phyloP scores from a whole-genome alignment of 2,888 invertebrate species.

The Odontomyia ornata region DNA sequence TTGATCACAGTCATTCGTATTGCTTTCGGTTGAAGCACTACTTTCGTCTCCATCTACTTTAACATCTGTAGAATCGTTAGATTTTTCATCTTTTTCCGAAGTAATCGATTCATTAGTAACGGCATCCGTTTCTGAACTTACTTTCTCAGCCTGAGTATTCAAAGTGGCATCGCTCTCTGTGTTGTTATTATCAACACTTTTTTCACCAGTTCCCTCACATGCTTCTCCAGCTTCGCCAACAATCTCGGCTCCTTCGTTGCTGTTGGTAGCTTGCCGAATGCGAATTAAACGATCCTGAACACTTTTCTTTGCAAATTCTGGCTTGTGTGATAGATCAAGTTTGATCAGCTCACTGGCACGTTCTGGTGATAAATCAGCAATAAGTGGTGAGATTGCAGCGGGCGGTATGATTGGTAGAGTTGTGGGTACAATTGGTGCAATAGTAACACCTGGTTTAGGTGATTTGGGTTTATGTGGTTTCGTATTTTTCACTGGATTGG shows the following conservation, averaged over 20 bases:
- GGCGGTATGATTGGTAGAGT: slow-evolving; percentile 5
- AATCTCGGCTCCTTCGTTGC: not conserved
- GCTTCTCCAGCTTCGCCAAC: too few species aligned
- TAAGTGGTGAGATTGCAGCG: slow-evolving; percentile 5
- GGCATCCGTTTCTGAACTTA: not conserved
- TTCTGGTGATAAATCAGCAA: slow-evolving; percentile 31
- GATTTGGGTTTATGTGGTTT: slow-evolving; percentile 25
- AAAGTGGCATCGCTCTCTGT: not conserved
- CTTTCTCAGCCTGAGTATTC: not conserved
- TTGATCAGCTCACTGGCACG: slow-evolving; percentile 39
- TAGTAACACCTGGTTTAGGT: slow-evolving; percentile 11
- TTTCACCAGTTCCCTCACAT: too few species aligned
- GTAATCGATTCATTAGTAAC: not conserved
- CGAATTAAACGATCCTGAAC: slow-evolving; percentile 50
- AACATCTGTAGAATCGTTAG: not conserved
- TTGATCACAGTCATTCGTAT: slow-evolving; percentile 15
- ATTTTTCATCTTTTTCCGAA: not conserved
- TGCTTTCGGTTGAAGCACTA: slow-evolving; percentile 1
- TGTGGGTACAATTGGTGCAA: slow-evolving; percentile 1
- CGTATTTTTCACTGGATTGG: slow-evolving; percentile 3
- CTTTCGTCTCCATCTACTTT: not conserved
- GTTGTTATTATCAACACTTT: too few species aligned
- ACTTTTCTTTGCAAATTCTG: slow-evolving; percentile 50
- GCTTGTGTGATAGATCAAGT: slow-evolving; percentile 49
- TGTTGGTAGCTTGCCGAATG: slow-evolving; percentile 28